Conservation (phyloP, 2,113 vertebrate species). For the Pampusana beccarii region DNA sequence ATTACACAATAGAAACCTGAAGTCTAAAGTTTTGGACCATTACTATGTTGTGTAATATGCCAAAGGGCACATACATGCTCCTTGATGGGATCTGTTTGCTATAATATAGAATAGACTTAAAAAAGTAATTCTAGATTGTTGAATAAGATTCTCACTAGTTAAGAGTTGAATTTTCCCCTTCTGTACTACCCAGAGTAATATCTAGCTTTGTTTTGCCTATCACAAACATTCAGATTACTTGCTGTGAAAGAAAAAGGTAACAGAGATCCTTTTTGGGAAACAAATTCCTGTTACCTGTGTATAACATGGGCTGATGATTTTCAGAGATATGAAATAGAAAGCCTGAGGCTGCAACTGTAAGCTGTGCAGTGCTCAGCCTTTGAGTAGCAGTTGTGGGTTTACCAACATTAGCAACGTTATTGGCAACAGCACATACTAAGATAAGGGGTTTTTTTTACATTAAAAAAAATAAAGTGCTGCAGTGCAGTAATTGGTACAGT, state of each 20-base stretch:
- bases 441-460: not conserved
- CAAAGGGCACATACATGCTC: not conserved
- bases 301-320: accelerated
- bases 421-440: not conserved
- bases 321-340: not conserved
- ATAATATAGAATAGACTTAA: not conserved
- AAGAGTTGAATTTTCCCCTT: not conserved
- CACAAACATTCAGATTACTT: not conserved
- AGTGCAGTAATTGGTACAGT: not conserved
- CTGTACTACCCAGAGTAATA: not conserved
- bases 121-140: not conserved
- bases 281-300: not conserved
- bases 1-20: not conserved
- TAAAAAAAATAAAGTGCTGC: not conserved
- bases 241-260: not conserved
- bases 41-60: not conserved
- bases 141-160: not conserved
- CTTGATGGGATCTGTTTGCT: not conserved
- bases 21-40: not conserved
- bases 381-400: not conserved
- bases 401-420: accelerated
- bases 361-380: too few species aligned
- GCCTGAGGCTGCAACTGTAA: not conserved
- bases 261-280: accelerated
- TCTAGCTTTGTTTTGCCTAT: not conserved